Evolutionary conservation across 2,797 vertebrate species (phyloP), one percentile per base, ranked within the genome.

Genomic region (Catamblyrhynchus diadema): DNA sequence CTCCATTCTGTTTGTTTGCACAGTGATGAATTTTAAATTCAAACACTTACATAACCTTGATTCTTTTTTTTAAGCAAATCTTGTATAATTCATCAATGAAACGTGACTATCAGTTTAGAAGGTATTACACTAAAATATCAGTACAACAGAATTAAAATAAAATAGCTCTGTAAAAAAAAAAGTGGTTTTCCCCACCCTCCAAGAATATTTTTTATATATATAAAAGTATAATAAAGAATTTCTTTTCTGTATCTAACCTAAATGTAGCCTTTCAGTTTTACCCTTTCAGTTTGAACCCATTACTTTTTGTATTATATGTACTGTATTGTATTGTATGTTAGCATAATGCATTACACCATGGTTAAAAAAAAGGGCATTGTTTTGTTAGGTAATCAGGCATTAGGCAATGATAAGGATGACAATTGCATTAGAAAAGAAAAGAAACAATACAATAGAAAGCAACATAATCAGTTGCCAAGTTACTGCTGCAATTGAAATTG

Each of bases 121-220:
- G 9, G 2, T n/a, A 35, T 41, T 69, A 13, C 11, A 45, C 28
- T 48, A 72, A 74, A 60, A 47, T 30, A 41, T 24, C 57, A 81
- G 14, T 35, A 16, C 8, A 74, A 67, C 17, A 47, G 21, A 83
- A 84, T 35, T 91, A 71, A 86, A 74, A 56, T 50, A 2, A 24
- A 47, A 23, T 44, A 39, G 5, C 28, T 67, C 19, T 41, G 30
- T 56, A 10, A 50, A 61, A 88, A 87, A 37, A 60, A 51, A 27
- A 54, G 28, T 2, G 3, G 1, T 13, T 42, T 70, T 32, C 5
- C 4, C 7, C 12, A 22, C 3, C 2, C 4, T 51, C 15, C 19
- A 62, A 22, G 62, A 59, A 24, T 62, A 32, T 56, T 51, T 53
- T 14, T 15, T 42, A 23, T 44, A 20, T 44, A 17, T 45, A 21